Evolutionary conservation across 2,113 vertebrate genomes (phyloP), one percentile per base, ranked within the genome.

Genomic region (Oncorhynchus tshawytscha): DNA sequence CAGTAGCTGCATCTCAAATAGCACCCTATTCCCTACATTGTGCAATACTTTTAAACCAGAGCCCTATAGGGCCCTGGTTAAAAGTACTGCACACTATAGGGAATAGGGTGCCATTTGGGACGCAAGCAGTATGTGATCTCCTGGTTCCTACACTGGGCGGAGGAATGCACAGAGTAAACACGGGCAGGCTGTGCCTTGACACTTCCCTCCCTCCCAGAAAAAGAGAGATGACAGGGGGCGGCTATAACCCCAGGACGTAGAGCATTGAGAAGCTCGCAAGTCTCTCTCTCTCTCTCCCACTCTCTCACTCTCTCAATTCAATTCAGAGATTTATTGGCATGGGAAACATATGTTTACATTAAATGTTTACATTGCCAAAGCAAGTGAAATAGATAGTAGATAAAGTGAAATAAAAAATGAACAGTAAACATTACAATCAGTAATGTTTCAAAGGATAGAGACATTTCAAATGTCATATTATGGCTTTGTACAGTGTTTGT

Each of bases 151-250:
- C 9, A 39, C 34, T 4, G 82, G 84, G 85, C 84, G 72, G 48
- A 90, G 88, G 89, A 93, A 91, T 67, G 72, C 74, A 78, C 67
- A 75, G 86, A 72, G 91, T 92, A 93, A 93, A 93, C 91, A 93
- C 76, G 48, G 78, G 84, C 87, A 76, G 83, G 51, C 51, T 54
- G 51, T 18, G 4, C 16, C 51, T 54, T 18, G 51, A 54, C 51
- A 54, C 65, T 49, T 83, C 85, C 82, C 73, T 64, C 60, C 72
- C 57, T 83, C 85, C 82, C 73, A 87, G 88, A 87, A 81, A 84
- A 91, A 88, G 88, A 89, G 88, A 89, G 92, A 88, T 90, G 90
- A 90, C 80, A 90, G 86, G 84, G 51, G n/a, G 73, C 77, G 80
- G 78, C 77, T 82, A 84, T 83, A 87, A 83, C 73, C 82, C 72